Conservation (phyloP, 1,140 invertebrate genomes). For the Eubasilissa regina region DNA sequence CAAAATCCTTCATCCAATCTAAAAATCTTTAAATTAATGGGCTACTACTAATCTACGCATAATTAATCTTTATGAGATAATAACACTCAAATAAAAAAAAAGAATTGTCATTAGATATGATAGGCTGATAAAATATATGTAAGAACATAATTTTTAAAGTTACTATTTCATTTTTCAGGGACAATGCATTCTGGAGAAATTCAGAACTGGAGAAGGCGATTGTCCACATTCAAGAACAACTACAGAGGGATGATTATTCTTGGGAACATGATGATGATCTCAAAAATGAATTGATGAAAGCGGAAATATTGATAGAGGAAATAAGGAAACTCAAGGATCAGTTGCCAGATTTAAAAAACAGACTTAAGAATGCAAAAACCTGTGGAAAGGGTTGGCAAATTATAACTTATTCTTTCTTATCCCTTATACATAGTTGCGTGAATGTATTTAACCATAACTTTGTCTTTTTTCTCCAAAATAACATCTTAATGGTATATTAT, state of each 20-base stretch:
- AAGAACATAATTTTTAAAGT: too few species aligned
- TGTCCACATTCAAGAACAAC: slow-evolving; percentile 67
- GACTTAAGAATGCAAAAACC: slow-evolving; percentile 68
- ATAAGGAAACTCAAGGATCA: slow-evolving; percentile 66
- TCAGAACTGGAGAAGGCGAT: slow-evolving; percentile 69
- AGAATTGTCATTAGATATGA: too few species aligned
- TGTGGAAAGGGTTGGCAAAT: slow-evolving; percentile 64
- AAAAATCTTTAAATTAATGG: too few species aligned
- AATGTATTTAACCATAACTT: too few species aligned
- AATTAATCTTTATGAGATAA: too few species aligned
- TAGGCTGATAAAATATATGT: too few species aligned
- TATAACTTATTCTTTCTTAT: not conserved
- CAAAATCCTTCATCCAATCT: too few species aligned
- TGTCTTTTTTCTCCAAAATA: too few species aligned
- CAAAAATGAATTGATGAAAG: slow-evolving; percentile 63
- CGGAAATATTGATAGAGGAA: slow-evolving; percentile 66
- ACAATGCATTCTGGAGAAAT: slow-evolving; percentile 68
- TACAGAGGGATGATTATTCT: slow-evolving; percentile 65
- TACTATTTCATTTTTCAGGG: slow-evolving; percentile 61
- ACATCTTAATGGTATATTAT: too few species aligned
- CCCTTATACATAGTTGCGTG: too few species aligned
- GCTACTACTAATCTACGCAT: too few species aligned
- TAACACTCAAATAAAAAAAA: too few species aligned
- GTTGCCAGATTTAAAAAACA: slow-evolving; percentile 67
- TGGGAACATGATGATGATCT: slow-evolving; percentile 68